phyloP scores from a whole-genome alignment of 2,888 invertebrate species.

The Fissipunctia ypsillon region DNA sequence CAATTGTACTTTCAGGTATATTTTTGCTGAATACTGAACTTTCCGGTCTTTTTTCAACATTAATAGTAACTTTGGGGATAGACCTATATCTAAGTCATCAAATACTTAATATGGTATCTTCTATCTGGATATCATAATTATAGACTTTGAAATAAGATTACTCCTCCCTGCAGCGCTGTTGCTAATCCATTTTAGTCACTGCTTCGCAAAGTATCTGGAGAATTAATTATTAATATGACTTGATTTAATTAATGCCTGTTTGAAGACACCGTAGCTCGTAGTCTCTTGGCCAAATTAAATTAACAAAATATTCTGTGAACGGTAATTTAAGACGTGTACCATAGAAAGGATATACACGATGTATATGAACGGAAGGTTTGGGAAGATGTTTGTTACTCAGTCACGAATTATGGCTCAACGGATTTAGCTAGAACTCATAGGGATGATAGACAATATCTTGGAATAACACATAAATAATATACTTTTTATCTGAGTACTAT shows the following conservation, averaged over 20 bases:
- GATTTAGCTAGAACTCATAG: too few relatives aligned
- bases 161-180: constrained; percentile 4
- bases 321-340: not conserved
- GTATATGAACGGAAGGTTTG: too few relatives aligned
- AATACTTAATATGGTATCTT: not conserved
- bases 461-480: not conserved
- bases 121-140: not conserved
- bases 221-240: constrained; percentile 38
- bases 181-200: constrained; percentile 39
- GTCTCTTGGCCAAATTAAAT: constrained; percentile 32
- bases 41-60: not conserved
- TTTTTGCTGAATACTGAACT: not conserved
- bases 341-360: too few relatives aligned
- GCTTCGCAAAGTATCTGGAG: constrained; percentile 14
- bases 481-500: not conserved
- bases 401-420: too few relatives aligned
- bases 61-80: not conserved
- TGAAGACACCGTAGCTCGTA: constrained; percentile 19
- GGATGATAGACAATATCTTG: not conserved
- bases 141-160: constrained; percentile 25
- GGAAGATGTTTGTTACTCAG: too few relatives aligned
- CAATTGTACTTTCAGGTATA: not conserved
- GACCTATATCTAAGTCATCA: too few relatives aligned
- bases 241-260: constrained; percentile 39
- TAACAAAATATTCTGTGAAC: constrained; percentile 30